A percentile compares a stretch with the other conserved stretches of the same genome.
Conservation (phyloP, 2,113 vertebrate species). For the Mastomys natalensis region DNA sequence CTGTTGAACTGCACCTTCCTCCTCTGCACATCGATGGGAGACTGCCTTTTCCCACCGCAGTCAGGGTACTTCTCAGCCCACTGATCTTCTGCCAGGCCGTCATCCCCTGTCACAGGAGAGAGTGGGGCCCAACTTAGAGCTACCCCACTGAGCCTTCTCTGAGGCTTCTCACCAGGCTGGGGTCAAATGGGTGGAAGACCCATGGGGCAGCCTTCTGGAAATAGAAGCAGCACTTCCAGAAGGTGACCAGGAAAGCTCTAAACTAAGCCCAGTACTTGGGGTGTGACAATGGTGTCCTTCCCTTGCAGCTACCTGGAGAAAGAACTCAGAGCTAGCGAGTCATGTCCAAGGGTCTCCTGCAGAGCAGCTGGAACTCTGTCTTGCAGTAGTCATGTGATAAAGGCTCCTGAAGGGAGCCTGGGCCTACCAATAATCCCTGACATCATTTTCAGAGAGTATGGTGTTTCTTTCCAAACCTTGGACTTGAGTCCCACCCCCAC, state of each 20-base stretch:
- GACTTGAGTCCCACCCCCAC: no score
- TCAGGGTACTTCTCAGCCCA: slow-evolving; percentile 88
- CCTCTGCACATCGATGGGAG: slow-evolving; percentile 92
- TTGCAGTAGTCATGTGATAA: neutral
- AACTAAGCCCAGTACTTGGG: accelerated
- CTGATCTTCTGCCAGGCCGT: slow-evolving; percentile 88
- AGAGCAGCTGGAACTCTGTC: neutral
- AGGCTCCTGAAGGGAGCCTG: accelerated
- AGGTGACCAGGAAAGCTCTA: accelerated
- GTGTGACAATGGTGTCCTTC: neutral
- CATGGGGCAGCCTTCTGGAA: neutral
- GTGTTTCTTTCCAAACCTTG: neutral
- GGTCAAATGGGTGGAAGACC: neutral
- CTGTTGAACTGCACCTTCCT: slow-evolving; percentile 87
- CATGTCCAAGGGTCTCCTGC: neutral
- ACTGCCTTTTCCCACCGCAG: slow-evolving; percentile 90
- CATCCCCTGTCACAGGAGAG: slow-evolving; percentile 84
- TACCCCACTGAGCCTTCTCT: accelerated
- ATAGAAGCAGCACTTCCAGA: neutral
- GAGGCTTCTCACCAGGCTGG: neutral
- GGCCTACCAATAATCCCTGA: accelerated
- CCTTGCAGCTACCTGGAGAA: neutral
- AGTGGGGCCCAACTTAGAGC: neutral
- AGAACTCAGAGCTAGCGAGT: accelerated
- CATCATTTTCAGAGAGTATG: neutral